These are phyloP conservation scores for Murina feae DNA, from an alignment of 2,113 vertebrate genomes.

Conservation along the genomic window DNA sequence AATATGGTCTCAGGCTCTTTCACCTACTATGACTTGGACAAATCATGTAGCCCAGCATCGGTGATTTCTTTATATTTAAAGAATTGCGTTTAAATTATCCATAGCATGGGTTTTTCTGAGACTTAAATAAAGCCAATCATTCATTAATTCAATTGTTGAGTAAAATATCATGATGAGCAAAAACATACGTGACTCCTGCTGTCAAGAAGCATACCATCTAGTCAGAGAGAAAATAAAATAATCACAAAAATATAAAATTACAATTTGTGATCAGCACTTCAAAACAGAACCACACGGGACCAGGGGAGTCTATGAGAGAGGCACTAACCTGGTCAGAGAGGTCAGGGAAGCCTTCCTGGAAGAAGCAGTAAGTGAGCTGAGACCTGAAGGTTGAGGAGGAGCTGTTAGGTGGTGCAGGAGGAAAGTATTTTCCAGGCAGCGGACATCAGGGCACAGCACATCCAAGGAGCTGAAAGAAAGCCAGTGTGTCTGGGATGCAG, in stretches of 20 bases:
- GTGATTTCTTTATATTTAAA: not conserved
- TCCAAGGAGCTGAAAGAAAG: not conserved
- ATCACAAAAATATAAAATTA: not conserved
- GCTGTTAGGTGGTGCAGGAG: not conserved
- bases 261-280: not conserved
- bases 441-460: not conserved
- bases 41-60: not conserved
- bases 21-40: not conserved
- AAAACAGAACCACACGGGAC: not conserved
- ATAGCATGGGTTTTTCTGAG: not conserved
- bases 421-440: not conserved
- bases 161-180: not conserved
- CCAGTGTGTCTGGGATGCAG: not conserved
- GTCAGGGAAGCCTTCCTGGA: not conserved
- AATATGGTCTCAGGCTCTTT: not conserved
- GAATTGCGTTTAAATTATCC: not conserved
- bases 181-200: not conserved
- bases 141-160: not conserved
- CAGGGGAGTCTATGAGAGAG: not conserved
- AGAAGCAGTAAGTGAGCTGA: not conserved
- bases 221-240: slow-evolving; percentile 1
- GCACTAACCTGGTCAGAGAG: not conserved
- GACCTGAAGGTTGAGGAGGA: not conserved
- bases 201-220: not conserved
- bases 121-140: not conserved